Evolutionary conservation across 1,140 invertebrate species (phyloP), one percentile per base, ranked within the genome.

Genomic region (Rhopalosiphum maidis): DNA sequence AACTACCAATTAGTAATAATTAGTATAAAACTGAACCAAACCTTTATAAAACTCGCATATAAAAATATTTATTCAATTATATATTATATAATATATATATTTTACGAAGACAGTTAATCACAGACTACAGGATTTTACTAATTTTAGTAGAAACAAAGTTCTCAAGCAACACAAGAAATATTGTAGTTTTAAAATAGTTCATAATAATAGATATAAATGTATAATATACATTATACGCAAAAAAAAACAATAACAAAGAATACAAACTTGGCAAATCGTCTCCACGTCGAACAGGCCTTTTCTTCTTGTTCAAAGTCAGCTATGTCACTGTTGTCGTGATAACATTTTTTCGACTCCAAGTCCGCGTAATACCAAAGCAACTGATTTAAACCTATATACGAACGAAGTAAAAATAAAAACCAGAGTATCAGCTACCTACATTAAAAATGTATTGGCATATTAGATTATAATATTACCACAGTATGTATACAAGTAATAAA

Each of bases 311-410:
- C 97, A 94, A 97, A 97, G 94, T 98, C 97, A 0, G 97, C 96
- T 15, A 96, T 94, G 43, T 97, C 97, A n/a, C 95, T 96, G 9
- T 96, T 96, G 48, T 96, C 95, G 94, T 97, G 97, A 94, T 98
- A 97, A 95, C 98, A 99, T 94, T 98, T 98, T 86, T 96, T 96
- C 94, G 97, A 97, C 94, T 98, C 97, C 94, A 98, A 95, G 94
- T 98, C 97, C n/a, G 98, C 98, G 95, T 99, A 99, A 95, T 99
- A 99, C 98, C 98, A 99, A 94, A 99, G 96, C 83, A 99, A 95
- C 95, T 99, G 98, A 95, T 99, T 99, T 94, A 99, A 96, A 94
- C 97, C 97, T 97, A 94, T 94, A 96, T 22, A 95, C 83, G 23
- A 25, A 25, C 22, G 83, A 83, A 41, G 22, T 83, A 11, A 43